Conservation (phyloP, 1,140 invertebrate genomes). For the Geopemphigus sp. region DNA sequence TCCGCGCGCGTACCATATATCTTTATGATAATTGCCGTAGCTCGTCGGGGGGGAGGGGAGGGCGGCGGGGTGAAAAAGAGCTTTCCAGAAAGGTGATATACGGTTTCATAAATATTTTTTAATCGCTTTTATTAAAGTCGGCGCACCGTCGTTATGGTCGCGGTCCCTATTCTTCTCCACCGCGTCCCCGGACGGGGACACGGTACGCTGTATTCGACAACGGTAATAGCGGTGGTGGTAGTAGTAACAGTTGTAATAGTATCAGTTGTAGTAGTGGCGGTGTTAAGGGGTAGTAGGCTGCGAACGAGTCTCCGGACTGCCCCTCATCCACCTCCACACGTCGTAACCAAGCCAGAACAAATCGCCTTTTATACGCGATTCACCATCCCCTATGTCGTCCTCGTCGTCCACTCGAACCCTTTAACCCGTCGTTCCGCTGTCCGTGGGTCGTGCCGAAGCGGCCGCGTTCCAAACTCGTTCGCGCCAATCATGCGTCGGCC, state of each 20-base stretch:
- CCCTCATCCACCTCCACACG: too few species aligned
- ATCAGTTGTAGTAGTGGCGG: background rate
- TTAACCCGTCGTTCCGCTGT: background rate
- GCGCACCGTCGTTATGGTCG: slow-evolving; percentile 31
- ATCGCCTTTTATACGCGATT: slow-evolving; percentile 13
- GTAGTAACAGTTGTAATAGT: too few species aligned
- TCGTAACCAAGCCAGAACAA: background rate
- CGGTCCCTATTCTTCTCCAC: background rate
- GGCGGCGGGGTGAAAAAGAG: slow-evolving; percentile 1
- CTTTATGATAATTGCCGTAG: slow-evolving; percentile 39
- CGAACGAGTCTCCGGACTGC: slow-evolving; percentile 2
- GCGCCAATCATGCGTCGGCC: background rate
- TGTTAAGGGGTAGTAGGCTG: slow-evolving; percentile 7
- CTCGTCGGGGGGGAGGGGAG: background rate
- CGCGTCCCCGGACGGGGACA: background rate
- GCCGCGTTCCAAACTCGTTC: background rate
- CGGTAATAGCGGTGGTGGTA: too few species aligned
- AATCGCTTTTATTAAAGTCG: slow-evolving; percentile 48
- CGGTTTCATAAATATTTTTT: slow-evolving; percentile 49
- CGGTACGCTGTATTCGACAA: too few species aligned
- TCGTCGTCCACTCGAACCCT: background rate
- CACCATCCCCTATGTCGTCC: too few species aligned
- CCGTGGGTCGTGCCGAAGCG: too few species aligned
- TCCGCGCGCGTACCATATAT: slow-evolving; percentile 25
- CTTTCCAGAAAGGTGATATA: slow-evolving; percentile 48